Evolutionary conservation across 2,888 invertebrate genomes (phyloP).

Genomic region (Tenthredo scrophulariae): DNA sequence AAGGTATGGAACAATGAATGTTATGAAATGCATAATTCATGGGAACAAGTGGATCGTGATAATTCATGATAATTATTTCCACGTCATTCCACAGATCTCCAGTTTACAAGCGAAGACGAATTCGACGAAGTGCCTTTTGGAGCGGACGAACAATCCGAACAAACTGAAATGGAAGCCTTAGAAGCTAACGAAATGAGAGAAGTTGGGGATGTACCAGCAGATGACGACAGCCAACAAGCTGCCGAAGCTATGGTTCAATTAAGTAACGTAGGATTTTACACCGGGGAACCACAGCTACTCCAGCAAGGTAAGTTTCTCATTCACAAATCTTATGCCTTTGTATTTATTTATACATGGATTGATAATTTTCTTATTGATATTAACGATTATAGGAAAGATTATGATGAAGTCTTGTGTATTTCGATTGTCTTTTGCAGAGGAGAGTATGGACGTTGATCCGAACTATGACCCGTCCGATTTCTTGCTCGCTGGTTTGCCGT

Average conservation of each 20-base stretch:
- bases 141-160: conserved; percentile 79
- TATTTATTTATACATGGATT: background rate
- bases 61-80: conserved; percentile 2
- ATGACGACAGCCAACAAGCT: conserved; percentile 85
- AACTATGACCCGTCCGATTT: conserved; percentile 94
- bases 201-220: conserved; percentile 75
- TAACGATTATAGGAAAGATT: background rate
- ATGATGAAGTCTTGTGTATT: background rate
- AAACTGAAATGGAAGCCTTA: conserved; percentile 70
- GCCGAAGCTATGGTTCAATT: conserved; percentile 90
- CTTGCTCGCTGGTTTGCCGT: conserved; percentile 81
- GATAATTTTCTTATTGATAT: background rate
- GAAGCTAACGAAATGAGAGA: conserved; percentile 73
- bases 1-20: conserved; percentile 80
- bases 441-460: conserved; percentile 88
- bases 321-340: background rate
- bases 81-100: conserved; percentile 80
- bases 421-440: conserved; percentile 79
- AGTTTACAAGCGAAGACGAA: conserved; percentile 87
- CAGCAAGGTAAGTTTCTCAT: conserved; percentile 69
- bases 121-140: conserved; percentile 82
- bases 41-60: too few relatives aligned
- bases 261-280: conserved; percentile 84
- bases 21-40: background rate
- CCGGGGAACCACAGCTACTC: conserved; percentile 75